A percentile compares a stretch with the other conserved stretches of the same genome.
Conservation (phyloP, 1,140 invertebrate species). For the Pogonomyrmex barbatus region DNA sequence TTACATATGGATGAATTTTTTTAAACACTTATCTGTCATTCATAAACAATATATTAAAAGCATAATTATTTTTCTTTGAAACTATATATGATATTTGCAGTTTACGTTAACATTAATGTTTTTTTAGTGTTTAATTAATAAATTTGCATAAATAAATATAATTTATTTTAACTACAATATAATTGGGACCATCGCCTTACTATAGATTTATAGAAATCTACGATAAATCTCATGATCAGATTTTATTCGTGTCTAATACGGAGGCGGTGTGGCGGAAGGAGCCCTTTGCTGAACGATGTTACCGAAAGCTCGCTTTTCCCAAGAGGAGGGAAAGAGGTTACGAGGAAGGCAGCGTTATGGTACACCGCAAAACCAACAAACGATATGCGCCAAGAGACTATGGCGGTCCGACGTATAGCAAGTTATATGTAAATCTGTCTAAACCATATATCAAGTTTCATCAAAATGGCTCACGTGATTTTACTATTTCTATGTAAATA, state of each 20-base stretch:
- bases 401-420: slow-evolving; percentile 54
- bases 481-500: neutral
- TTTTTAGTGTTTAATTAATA: too few species aligned
- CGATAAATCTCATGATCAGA: slow-evolving; percentile 61
- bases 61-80: too few species aligned
- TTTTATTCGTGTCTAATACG: slow-evolving; percentile 65
- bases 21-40: too few species aligned
- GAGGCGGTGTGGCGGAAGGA: slow-evolving; percentile 54
- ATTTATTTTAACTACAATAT: too few species aligned
- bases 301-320: slow-evolving; percentile 74
- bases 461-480: neutral
- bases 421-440: slow-evolving; percentile 31
- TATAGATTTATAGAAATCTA: neutral
- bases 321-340: slow-evolving; percentile 73
- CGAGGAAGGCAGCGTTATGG: slow-evolving; percentile 78
- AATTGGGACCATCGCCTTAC: too few species aligned
- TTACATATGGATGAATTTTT: too few species aligned
- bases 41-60: too few species aligned
- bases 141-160: too few species aligned
- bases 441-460: slow-evolving; percentile 26
- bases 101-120: too few species aligned
- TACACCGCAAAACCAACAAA: slow-evolving; percentile 83
- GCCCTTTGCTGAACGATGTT: slow-evolving; percentile 70
- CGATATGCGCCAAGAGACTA: slow-evolving; percentile 78
- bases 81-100: too few species aligned